Evolutionary conservation across 2,113 vertebrate species (phyloP), one percentile per base, ranked within the genome.

Genomic region (Chitala chitala): DNA sequence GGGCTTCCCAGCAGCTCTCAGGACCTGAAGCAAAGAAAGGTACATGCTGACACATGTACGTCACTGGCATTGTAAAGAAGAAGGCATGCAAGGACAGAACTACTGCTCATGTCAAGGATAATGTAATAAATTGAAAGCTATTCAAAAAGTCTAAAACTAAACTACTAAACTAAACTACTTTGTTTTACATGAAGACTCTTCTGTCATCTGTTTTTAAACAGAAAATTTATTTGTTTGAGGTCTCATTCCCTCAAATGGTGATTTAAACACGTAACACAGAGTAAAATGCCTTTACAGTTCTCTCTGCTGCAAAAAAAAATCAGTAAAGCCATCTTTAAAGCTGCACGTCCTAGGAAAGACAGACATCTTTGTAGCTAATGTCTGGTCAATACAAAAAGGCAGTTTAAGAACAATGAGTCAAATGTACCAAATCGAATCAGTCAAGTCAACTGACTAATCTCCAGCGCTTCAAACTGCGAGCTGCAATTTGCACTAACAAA

Each of bases 1-100:
- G 72, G 96, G 96, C 73, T 99, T 99, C 66, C 97, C 97, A 20
- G 96, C 94, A 74, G 94, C 96, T 38, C 97, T 92, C 7, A 99
- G 78, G 0, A 96, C 98, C 97, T 99, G 83, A 15, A 75, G 59
- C 76, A 84, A 79, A 69, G 9, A n/a, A 24, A 22, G n/a, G 3
- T 24, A 63, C 24, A 51, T 9, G 44, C 13, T 2, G 10, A 58
- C 6, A 3, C 26, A 74, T 42, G 31, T 2, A 22, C 12, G 2
- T 40, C n/a, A 20, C 2, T 15, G 31, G 17, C 46, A 26, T 46
- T 42, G 48, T 13, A 51, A 51, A 50, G 10, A 48, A 24, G 3
- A 54, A 1, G 7, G 8, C n/a, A 38, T 8, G 38, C 6, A 36
- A n/a, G 17, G 59, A 29, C 44, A 46, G 44, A 9, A 38, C 38